A percentile compares a stretch with the other conserved stretches of the same genome.
phyloP scores from a whole-genome alignment of 2,888 invertebrate species.

The Trichopria drosophilae region DNA sequence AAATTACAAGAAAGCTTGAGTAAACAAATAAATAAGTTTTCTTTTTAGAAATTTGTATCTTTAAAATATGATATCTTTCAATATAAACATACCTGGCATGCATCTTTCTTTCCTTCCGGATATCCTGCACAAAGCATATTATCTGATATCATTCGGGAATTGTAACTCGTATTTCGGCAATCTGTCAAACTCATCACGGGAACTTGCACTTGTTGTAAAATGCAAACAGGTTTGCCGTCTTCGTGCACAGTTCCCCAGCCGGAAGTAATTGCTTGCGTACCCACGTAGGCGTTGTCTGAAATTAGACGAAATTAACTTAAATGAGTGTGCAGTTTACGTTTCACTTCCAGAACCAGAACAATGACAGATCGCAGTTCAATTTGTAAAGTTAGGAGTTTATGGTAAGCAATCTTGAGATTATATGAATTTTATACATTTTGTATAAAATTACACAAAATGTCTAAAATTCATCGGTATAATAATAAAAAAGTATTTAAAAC shows the following conservation, averaged over 20 bases:
- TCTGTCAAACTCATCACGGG: slow-evolving; percentile 60
- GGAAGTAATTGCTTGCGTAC: slow-evolving; percentile 72
- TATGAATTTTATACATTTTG: no score
- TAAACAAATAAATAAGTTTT: neutral
- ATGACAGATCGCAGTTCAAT: neutral
- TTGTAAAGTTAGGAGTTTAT: no score
- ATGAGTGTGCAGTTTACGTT: no score
- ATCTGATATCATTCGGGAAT: slow-evolving; percentile 80
- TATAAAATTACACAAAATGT: no score
- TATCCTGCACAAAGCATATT: slow-evolving; percentile 89
- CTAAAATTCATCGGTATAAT: no score
- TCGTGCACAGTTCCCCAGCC: slow-evolving; percentile 89
- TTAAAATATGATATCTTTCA: no score
- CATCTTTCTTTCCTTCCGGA: slow-evolving; percentile 74
- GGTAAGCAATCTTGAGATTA: no score
- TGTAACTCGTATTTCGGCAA: slow-evolving; percentile 72
- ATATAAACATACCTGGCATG: slow-evolving; percentile 74
- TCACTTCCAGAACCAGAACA: slow-evolving; percentile 10
- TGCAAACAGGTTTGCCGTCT: slow-evolving; percentile 82
- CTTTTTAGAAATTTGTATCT: neutral
- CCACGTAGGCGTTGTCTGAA: slow-evolving; percentile 71
- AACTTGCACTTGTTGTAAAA: slow-evolving; percentile 83
- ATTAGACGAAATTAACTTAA: slow-evolving; percentile 29
- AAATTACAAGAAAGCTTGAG: slow-evolving; percentile 3
- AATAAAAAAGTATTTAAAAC: no score